Conservation (phyloP, 2,113 vertebrate genomes). For the Indicator indicator region DNA sequence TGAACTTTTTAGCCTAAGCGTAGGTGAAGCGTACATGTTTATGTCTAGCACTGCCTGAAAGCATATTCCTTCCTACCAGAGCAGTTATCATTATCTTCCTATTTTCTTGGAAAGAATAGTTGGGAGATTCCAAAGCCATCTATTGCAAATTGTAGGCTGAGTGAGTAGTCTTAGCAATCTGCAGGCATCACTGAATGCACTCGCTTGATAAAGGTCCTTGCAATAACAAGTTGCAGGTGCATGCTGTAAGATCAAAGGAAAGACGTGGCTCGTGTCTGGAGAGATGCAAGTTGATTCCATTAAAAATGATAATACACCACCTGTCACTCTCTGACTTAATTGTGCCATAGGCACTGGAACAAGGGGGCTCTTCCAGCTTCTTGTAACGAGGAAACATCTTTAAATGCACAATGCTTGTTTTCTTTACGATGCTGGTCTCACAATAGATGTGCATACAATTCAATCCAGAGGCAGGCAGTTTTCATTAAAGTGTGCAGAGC, state of each 20-base stretch:
- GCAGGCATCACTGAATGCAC: constrained; percentile 60
- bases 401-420: constrained; percentile 45
- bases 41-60: constrained; percentile 44
- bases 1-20: constrained; percentile 33
- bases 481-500: constrained; percentile 78
- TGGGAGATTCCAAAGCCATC: constrained; percentile 46
- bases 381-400: constrained; percentile 71
- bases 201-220: constrained; percentile 70
- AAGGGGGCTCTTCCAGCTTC: constrained; percentile 79
- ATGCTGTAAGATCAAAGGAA: constrained; percentile 64
- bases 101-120: constrained; percentile 63
- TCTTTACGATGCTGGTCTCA: constrained; percentile 65
- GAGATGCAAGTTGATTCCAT: constrained; percentile 64
- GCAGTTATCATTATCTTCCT: constrained; percentile 37
- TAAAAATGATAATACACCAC: constrained; percentile 71
- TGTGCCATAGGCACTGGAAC: constrained; percentile 78
- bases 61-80: constrained; percentile 10
- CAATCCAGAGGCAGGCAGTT: constrained; percentile 68
- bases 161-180: constrained; percentile 67
- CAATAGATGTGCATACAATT: constrained; percentile 56
- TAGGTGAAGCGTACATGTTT: not conserved
- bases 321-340: constrained; percentile 79
- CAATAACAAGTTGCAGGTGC: constrained; percentile 76
- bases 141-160: constrained; percentile 37
- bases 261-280: constrained; percentile 24